Conservation (phyloP, 2,888 invertebrate genomes). For the Melipona bicolor region DNA sequence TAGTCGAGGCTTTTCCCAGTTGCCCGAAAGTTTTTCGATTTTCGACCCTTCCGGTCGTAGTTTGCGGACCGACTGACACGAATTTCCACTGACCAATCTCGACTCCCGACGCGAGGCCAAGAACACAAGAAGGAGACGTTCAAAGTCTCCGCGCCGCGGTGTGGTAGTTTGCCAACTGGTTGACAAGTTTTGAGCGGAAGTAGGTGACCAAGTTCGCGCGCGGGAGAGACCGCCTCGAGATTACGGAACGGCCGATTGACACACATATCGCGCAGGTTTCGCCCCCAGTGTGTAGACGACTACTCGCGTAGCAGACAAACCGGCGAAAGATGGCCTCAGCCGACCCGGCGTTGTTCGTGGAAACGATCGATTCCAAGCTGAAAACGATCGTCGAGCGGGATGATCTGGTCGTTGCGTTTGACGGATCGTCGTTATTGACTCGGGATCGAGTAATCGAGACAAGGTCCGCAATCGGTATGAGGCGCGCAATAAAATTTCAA, state of each 20-base stretch:
- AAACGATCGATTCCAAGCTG: conserved; percentile 42
- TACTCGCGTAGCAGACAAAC: neutral
- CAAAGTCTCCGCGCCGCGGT: conserved; percentile 27
- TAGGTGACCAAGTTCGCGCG: conserved; percentile 68
- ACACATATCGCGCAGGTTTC: conserved; percentile 8
- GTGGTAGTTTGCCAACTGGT: conserved; percentile 69
- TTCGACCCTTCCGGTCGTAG: conserved; percentile 41
- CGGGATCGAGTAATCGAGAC: conserved; percentile 41
- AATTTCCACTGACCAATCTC: conserved; percentile 60
- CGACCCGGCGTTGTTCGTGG: neutral
- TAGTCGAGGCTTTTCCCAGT: conserved; percentile 11
- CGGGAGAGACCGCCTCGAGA: conserved; percentile 44
- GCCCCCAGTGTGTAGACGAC: neutral
- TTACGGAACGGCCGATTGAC: conserved; percentile 47
- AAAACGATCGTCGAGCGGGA: conserved; percentile 25
- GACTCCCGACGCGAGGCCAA: conserved; percentile 13
- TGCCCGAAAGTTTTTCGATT: conserved; percentile 46
- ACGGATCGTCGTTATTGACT: conserved; percentile 66
- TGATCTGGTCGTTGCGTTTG: conserved; percentile 52
- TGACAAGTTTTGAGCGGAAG: conserved; percentile 68
- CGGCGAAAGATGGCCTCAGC: neutral
- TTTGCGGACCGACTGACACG: conserved; percentile 37
- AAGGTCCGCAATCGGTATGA: conserved; percentile 39
- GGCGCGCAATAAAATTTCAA: conserved; percentile 68
- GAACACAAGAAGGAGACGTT: conserved; percentile 30